A percentile compares a stretch with the other conserved stretches of the same genome.
These are phyloP conservation scores for Tolmerus cingulatus DNA, from an alignment of 2,888 invertebrate species.

Conservation along the genomic window DNA sequence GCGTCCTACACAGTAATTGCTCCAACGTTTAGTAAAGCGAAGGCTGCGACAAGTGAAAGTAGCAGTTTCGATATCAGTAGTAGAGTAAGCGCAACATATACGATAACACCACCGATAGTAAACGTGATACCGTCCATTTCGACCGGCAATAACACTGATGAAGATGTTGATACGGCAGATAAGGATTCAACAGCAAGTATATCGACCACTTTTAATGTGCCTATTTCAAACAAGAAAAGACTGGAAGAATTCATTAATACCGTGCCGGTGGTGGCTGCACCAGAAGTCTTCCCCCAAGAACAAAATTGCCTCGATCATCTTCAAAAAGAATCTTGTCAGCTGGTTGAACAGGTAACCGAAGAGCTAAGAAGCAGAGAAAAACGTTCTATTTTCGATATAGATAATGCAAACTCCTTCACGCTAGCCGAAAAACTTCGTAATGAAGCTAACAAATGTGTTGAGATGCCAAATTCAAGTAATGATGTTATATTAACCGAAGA, in stretches of 20 bases:
- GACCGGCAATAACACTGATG: slow-evolving; percentile 24
- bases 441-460: slow-evolving; percentile 57
- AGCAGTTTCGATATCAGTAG: slow-evolving; percentile 50
- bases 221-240: slow-evolving; percentile 50
- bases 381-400: slow-evolving; percentile 59
- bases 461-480: slow-evolving; percentile 46
- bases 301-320: not conserved
- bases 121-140: slow-evolving; percentile 35
- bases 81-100: slow-evolving; percentile 56
- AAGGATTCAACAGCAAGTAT: slow-evolving; percentile 31
- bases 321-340: not conserved
- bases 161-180: not conserved
- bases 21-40: slow-evolving; percentile 40
- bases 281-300: not conserved
- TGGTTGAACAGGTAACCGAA: slow-evolving; percentile 9
- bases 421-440: slow-evolving; percentile 57
- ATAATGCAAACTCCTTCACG: slow-evolving; percentile 56
- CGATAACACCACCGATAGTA: slow-evolving; percentile 46
- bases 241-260: slow-evolving; percentile 49
- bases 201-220: slow-evolving; percentile 48
- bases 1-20: slow-evolving; percentile 50
- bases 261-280: slow-evolving; percentile 32
- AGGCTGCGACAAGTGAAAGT: slow-evolving; percentile 26
- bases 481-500: slow-evolving; percentile 36
- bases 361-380: slow-evolving; percentile 59